A percentile compares a stretch with the other conserved stretches of the same genome.
Conservation (phyloP, 2,797 vertebrate species). For the Pipistrellus pipistrellus region DNA sequence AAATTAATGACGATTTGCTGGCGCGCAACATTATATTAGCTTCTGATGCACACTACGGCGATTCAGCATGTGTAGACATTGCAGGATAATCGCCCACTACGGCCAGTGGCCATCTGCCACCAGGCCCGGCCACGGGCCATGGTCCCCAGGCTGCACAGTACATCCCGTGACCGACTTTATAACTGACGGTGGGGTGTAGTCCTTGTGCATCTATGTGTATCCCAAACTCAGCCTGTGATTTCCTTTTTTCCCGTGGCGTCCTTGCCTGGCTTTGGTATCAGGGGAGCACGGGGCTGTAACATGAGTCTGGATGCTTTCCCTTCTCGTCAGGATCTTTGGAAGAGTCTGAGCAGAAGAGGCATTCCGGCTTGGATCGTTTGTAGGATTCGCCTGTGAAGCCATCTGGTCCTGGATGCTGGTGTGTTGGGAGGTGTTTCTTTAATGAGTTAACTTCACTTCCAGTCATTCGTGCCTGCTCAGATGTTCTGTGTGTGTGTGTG, state of each 20-base stretch:
- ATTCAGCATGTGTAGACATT: not conserved
- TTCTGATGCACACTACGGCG: too few species aligned
- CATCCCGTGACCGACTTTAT: not conserved
- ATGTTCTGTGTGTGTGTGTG: too few species aligned
- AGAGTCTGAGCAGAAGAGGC: not conserved
- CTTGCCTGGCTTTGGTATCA: not conserved
- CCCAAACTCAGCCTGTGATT: not conserved
- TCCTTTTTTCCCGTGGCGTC: not conserved
- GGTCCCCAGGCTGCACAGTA: not conserved
- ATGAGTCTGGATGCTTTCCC: not conserved
- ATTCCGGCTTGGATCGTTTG: not conserved
- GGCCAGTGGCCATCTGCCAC: too few species aligned
- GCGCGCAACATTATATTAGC: not conserved
- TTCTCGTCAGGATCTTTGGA: not conserved
- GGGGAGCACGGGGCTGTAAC: fast-evolving
- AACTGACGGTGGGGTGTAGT: not conserved
- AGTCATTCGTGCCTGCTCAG: not conserved
- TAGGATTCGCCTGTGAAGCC: not conserved
- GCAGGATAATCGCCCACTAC: not conserved
- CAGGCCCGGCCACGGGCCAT: too few species aligned
- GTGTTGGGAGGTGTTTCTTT: not conserved
- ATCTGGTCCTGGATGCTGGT: not conserved
- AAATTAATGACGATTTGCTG: not conserved
- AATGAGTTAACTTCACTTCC: too few species aligned
- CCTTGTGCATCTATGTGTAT: too few species aligned